These are phyloP conservation scores for Cetoscarus ocellatus DNA, from an alignment of 2,797 vertebrate genomes.

Conservation along the genomic window DNA sequence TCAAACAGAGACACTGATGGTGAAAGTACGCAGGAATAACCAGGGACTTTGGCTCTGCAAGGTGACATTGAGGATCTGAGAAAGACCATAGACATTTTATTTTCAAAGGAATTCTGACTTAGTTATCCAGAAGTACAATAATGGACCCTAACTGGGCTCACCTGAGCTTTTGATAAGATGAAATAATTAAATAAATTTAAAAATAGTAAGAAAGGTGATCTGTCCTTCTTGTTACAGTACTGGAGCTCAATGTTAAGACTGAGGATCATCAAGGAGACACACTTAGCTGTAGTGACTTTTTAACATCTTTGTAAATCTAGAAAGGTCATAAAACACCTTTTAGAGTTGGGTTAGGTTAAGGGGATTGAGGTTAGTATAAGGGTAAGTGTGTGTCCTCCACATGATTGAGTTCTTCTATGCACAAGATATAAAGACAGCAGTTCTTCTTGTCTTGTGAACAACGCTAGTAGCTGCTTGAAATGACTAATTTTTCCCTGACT, in stretches of 20 bases:
- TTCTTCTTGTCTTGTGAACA: too few species aligned
- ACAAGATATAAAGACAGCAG: too few species aligned
- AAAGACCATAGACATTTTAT: constrained; percentile 41
- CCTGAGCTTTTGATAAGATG: constrained; percentile 9
- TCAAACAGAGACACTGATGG: constrained; percentile 44
- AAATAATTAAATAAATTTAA: background rate
- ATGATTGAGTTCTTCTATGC: too few species aligned
- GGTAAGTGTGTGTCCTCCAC: too few species aligned
- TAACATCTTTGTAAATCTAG: too few species aligned
- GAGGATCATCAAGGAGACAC: too few species aligned
- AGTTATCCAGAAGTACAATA: constrained; percentile 16
- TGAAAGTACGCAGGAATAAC: constrained; percentile 34
- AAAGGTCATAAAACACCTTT: too few species aligned
- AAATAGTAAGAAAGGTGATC: background rate
- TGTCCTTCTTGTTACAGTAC: background rate
- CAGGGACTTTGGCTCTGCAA: constrained; percentile 46
- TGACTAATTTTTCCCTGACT: too few species aligned
- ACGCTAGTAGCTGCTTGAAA: too few species aligned
- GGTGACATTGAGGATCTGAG: constrained; percentile 62
- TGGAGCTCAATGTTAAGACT: background rate
- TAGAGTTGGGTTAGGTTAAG: too few species aligned
- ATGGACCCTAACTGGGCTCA: constrained; percentile 5
- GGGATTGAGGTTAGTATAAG: too few species aligned
- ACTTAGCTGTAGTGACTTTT: too few species aligned
- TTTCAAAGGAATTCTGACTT: constrained; percentile 33